Percentiles rank a stretch among this genome's conserved stretches.
Conservation (phyloP, 2,888 invertebrate species). For the Steromphala cineraria region DNA sequence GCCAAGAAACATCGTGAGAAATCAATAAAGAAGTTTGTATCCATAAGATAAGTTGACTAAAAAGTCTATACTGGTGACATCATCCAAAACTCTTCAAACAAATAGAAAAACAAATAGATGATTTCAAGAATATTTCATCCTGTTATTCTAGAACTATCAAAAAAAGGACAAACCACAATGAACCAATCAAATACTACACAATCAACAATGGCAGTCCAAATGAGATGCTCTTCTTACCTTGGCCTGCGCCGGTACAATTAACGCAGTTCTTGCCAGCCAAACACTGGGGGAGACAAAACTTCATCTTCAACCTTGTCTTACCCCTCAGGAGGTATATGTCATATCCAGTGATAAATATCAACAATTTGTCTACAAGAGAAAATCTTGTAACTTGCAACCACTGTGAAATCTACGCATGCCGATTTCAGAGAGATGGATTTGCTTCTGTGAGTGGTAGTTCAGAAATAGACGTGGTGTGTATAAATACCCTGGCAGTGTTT, state of each 20-base stretch:
- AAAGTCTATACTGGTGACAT: too few species aligned
- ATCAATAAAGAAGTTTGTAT: too few species aligned
- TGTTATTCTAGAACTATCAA: too few species aligned
- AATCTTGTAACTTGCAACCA: neutral
- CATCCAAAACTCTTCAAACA: too few species aligned
- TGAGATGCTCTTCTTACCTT: neutral
- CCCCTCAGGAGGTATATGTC: neutral
- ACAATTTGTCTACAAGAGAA: neutral
- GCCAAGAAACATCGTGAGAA: too few species aligned
- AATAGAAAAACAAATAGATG: too few species aligned
- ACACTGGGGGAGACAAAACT: constrained; percentile 56
- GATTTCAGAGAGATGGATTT: neutral
- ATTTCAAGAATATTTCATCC: too few species aligned
- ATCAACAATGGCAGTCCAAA: too few species aligned
- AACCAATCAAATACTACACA: too few species aligned
- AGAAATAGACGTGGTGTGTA: constrained; percentile 2
- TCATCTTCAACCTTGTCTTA: constrained; percentile 34
- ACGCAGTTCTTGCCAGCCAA: constrained; percentile 45
- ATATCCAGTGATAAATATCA: neutral
- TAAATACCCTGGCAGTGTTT: neutral
- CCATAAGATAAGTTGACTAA: too few species aligned
- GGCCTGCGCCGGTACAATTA: constrained; percentile 17
- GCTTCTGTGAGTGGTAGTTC: neutral
- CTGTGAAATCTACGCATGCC: neutral
- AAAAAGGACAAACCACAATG: too few species aligned